A percentile compares a stretch with the other conserved stretches of the same genome.
Evolutionary conservation across 2,888 invertebrate genomes (phyloP).

Genomic region (Ochropleura leucogaster): DNA sequence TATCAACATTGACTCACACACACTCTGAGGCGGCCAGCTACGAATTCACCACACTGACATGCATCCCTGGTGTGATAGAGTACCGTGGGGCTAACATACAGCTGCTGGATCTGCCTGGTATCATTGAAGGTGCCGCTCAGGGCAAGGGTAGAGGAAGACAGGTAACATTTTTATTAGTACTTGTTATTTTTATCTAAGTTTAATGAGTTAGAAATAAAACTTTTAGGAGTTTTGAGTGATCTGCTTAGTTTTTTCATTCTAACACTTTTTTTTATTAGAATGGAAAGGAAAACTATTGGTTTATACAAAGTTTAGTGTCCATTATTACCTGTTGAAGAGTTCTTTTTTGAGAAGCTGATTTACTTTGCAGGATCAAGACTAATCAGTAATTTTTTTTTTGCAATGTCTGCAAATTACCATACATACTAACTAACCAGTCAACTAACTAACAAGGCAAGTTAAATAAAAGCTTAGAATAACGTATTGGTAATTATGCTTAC

Average conservation of each 20-base stretch:
- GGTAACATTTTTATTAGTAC: slow-evolving; percentile 75
- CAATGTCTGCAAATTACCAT: no score
- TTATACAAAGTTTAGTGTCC: no score
- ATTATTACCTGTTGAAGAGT: no score
- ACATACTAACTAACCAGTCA: no score
- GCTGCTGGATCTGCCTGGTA: slow-evolving; percentile 99
- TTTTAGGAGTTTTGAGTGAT: background rate
- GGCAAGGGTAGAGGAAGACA: slow-evolving; percentile 97
- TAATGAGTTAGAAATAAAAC: background rate
- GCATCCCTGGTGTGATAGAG: slow-evolving; percentile 99
- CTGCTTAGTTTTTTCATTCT: background rate
- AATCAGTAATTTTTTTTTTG: no score
- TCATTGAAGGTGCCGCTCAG: slow-evolving; percentile 99
- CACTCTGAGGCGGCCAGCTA: slow-evolving; percentile 99
- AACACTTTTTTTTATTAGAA: no score
- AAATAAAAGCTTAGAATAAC: background rate
- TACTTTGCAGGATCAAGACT: no score
- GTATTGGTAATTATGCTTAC: background rate
- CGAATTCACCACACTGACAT: slow-evolving; percentile 99
- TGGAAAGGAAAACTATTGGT: no score
- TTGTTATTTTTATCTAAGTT: background rate
- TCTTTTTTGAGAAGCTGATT: no score
- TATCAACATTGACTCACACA: slow-evolving; percentile 98
- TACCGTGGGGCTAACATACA: slow-evolving; percentile 99
- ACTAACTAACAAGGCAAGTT: no score